Percentiles rank a stretch among this genome's conserved stretches.
Evolutionary conservation across 1,140 invertebrate genomes (phyloP).

Genomic region (Sesamia nonagrioides): DNA sequence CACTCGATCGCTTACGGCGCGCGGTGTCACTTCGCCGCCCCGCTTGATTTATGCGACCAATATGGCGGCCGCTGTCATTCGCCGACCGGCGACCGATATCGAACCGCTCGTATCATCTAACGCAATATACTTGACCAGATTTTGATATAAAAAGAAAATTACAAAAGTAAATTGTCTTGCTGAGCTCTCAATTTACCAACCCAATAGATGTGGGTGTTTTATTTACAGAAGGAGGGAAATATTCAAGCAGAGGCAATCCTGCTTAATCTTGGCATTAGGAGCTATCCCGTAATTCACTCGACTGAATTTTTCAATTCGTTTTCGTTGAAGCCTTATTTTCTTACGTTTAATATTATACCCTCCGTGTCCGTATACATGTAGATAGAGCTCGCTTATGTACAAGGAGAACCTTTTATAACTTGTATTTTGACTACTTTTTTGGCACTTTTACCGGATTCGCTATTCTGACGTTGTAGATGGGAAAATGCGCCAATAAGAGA

Average conservation of each 20-base stretch:
- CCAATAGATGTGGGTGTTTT: conserved; percentile 46
- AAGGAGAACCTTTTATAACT: conserved; percentile 9
- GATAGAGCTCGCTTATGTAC: background rate
- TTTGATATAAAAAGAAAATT: conserved; percentile 58
- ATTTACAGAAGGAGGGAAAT: conserved; percentile 47
- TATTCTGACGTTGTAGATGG: background rate
- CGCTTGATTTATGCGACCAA: conserved; percentile 86
- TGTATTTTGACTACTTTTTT: conserved; percentile 11
- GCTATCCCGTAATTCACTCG: conserved; percentile 41
- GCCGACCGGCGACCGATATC: conserved; percentile 72
- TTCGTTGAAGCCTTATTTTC: conserved; percentile 37
- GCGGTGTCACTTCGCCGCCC: conserved; percentile 77
- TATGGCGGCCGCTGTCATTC: conserved; percentile 83
- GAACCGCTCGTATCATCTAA: conserved; percentile 76
- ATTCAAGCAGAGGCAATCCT: conserved; percentile 44
- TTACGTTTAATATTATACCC: conserved; percentile 36
- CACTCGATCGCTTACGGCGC: conserved; percentile 84
- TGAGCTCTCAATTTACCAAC: conserved; percentile 47
- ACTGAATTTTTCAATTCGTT: conserved; percentile 49
- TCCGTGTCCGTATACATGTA: background rate
- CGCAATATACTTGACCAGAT: conserved; percentile 65
- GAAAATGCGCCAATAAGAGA: conserved; percentile 7
- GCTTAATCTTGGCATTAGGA: conserved; percentile 45
- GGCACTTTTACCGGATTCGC: conserved; percentile 1
- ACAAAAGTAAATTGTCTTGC: conserved; percentile 49